Percentiles rank a stretch among this genome's conserved stretches.
Conservation (phyloP, 2,797 vertebrate species). For the Myotis planiceps region DNA sequence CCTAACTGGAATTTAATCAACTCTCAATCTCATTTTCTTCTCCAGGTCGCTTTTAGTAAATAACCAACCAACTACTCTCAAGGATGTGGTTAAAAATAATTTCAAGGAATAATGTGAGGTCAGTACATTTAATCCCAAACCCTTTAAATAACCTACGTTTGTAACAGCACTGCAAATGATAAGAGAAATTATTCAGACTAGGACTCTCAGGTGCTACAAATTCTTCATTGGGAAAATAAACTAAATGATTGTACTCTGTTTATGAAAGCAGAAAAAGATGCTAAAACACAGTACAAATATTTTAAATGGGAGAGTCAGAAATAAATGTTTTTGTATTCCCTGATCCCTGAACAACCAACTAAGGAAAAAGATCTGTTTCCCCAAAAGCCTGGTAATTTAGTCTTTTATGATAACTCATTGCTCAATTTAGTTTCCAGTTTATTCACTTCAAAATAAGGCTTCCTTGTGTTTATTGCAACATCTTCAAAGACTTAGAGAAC, state of each 20-base stretch:
- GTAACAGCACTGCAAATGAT: neutral
- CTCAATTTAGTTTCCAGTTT: constrained; percentile 43
- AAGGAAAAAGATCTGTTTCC: constrained; percentile 41
- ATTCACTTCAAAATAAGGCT: constrained; percentile 23
- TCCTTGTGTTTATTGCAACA: constrained; percentile 23
- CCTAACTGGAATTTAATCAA: neutral
- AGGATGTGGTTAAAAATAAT: neutral
- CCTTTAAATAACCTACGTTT: neutral
- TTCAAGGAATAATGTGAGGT: neutral
- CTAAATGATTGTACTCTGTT: neutral
- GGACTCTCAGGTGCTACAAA: neutral
- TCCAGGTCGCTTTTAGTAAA: neutral
- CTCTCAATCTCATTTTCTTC: neutral
- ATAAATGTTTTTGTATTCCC: neutral
- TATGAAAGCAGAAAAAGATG: neutral
- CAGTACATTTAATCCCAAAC: neutral
- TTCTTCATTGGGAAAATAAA: constrained; percentile 35
- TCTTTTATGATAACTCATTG: neutral
- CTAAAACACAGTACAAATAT: neutral
- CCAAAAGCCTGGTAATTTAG: constrained; percentile 28
- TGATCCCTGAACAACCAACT: neutral
- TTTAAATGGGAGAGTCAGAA: constrained; percentile 36
- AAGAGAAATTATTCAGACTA: neutral
- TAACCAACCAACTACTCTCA: neutral
- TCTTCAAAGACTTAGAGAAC: neutral